Percentiles rank a stretch among this genome's conserved stretches.
These are phyloP conservation scores for Muscidifurax raptorellus DNA, from an alignment of 1,140 invertebrate genomes.

Conservation along the genomic window DNA sequence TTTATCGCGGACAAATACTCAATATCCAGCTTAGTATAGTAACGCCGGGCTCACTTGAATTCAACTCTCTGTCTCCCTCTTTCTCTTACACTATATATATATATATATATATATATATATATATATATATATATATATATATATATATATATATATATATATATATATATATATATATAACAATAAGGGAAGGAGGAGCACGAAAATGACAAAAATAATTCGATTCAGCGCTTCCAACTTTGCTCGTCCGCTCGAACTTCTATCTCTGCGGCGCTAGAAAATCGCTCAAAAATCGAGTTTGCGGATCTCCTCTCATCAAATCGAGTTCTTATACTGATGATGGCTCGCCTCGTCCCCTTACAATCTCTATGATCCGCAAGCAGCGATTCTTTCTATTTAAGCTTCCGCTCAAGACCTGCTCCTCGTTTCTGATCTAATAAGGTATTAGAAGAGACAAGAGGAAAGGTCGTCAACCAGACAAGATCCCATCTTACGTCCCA, in stretches of 20 bases:
- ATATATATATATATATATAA: too few relatives aligned
- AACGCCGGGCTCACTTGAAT: too few relatives aligned
- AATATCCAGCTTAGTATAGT: too few relatives aligned
- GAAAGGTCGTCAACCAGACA: constrained; percentile 1
- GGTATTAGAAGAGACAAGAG: not conserved
- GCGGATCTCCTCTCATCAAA: not conserved
- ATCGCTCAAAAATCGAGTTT: constrained; percentile 19
- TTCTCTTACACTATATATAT: too few relatives aligned
- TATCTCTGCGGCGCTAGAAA: not conserved
- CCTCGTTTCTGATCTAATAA: constrained; percentile 11
- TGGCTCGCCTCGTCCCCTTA: not conserved
- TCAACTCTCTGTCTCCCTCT: too few relatives aligned
- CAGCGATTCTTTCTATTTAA: not conserved
- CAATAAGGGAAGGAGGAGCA: not conserved
- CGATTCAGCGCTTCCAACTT: not conserved
- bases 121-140: too few relatives aligned
- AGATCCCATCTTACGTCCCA: constrained; percentile 17
- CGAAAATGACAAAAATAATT: constrained; percentile 18
- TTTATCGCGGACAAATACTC: too few relatives aligned
- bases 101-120: too few relatives aligned
- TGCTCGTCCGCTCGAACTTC: not conserved
- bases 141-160: too few relatives aligned
- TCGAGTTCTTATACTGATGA: not conserved
- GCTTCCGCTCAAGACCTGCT: not conserved
- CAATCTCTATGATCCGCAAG: not conserved